A percentile compares a stretch with the other conserved stretches of the same genome.
phyloP scores from a whole-genome alignment of 2,888 invertebrate genomes.

The Tridacna crocea region DNA sequence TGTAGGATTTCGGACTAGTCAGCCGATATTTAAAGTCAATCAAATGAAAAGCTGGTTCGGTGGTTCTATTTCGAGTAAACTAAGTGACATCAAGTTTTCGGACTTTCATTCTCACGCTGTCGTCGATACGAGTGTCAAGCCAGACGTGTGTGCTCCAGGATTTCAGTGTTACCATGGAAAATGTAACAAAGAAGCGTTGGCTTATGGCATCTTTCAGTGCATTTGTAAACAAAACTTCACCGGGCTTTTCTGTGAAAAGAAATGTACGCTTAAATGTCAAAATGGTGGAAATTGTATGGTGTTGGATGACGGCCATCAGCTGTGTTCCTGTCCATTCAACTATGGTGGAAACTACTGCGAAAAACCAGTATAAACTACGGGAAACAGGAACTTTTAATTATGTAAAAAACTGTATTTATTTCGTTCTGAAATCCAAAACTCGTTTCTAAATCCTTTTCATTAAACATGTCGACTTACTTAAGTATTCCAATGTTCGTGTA shows the following conservation, averaged over 20 bases:
- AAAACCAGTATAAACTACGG: slow-evolving; percentile 10
- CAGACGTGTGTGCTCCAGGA: slow-evolving; percentile 58
- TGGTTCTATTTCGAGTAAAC: slow-evolving; percentile 20
- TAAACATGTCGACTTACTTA: too few species aligned
- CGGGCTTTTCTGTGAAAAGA: slow-evolving; percentile 60
- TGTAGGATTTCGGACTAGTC: background rate
- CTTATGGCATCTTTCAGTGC: slow-evolving; percentile 39
- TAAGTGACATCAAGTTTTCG: slow-evolving; percentile 39
- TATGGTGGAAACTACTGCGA: slow-evolving; percentile 55
- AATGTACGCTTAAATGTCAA: slow-evolving; percentile 55
- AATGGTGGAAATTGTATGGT: slow-evolving; percentile 56
- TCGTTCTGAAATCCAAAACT: slow-evolving; percentile 18
- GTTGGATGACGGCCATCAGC: slow-evolving; percentile 53
- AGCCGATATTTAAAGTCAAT: slow-evolving; percentile 9
- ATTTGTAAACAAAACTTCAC: slow-evolving; percentile 52
- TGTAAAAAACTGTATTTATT: too few species aligned
- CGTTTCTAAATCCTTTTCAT: background rate
- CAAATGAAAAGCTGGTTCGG: slow-evolving; percentile 39
- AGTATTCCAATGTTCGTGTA: too few species aligned
- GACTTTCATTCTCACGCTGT: slow-evolving; percentile 58
- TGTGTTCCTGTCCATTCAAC: slow-evolving; percentile 52
- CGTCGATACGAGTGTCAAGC: slow-evolving; percentile 54
- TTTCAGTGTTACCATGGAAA: slow-evolving; percentile 62
- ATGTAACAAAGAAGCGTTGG: slow-evolving; percentile 50
- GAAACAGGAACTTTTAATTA: background rate